A percentile compares a stretch with the other conserved stretches of the same genome.
These are phyloP conservation scores for Xanthia togata DNA, from an alignment of 2,888 invertebrate genomes.

Conservation along the genomic window DNA sequence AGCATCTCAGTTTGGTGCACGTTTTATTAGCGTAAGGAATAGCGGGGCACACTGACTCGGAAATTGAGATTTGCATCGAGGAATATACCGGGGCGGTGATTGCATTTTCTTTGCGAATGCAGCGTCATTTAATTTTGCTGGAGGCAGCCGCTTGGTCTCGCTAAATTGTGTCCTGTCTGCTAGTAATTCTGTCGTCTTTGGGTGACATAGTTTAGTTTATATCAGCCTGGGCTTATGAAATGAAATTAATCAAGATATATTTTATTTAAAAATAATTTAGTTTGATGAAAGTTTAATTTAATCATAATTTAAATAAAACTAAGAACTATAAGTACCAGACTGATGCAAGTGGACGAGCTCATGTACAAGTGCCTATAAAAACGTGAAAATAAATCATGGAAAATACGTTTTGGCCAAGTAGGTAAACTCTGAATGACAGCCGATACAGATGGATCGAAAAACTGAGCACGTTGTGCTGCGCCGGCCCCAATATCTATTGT, in stretches of 20 bases:
- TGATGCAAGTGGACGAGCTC: background rate
- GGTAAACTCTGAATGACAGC: background rate
- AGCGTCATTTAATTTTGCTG: conserved; percentile 87
- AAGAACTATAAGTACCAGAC: background rate
- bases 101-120: conserved; percentile 89
- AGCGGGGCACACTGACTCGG: conserved; percentile 88
- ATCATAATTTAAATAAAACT: background rate
- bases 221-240: conserved; percentile 49
- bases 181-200: conserved; percentile 70
- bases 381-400: background rate
- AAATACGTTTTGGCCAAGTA: background rate
- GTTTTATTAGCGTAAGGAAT: conserved; percentile 91
- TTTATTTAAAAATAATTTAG: background rate
- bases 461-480: background rate
- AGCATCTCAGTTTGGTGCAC: conserved; percentile 89
- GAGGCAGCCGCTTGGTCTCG: conserved; percentile 80
- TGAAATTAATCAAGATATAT: conserved; percentile 34
- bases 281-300: background rate
- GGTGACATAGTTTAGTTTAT: conserved; percentile 63
- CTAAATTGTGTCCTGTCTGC: conserved; percentile 80
- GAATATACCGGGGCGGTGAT: conserved; percentile 86
- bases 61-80: conserved; percentile 89
- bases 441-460: background rate
- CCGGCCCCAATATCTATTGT: background rate
- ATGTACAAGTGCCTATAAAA: background rate